phyloP scores from a whole-genome alignment of 2,113 vertebrate species.

The Dicrurus megarhynchus region DNA sequence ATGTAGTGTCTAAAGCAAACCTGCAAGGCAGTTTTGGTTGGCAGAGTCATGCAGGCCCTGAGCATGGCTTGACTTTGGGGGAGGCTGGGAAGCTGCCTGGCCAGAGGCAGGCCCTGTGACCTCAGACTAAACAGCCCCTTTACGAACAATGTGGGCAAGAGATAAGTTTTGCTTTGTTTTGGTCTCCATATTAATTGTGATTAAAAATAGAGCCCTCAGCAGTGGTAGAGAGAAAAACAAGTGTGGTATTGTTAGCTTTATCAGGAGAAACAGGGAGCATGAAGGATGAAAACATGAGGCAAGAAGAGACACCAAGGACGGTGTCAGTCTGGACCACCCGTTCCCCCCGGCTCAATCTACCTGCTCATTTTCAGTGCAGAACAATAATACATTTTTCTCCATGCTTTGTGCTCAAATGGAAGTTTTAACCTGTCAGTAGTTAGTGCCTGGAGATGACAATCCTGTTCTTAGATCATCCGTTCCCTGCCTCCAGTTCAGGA shows the following conservation, averaged over 20 bases:
- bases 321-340: background rate
- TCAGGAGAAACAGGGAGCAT: constrained; percentile 11
- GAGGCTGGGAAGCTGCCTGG: background rate
- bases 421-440: background rate
- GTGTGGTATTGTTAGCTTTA: constrained; percentile 22
- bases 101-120: background rate
- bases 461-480: background rate
- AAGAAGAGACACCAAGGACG: background rate
- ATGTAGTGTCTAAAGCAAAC: background rate
- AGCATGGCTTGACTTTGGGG: background rate
- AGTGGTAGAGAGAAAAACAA: constrained; percentile 27
- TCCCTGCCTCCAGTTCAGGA: background rate
- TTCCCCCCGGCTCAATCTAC: rapidly evolving
- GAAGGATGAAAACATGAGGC: constrained; percentile 25
- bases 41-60: background rate
- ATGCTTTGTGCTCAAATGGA: background rate
- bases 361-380: background rate
- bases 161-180: constrained; percentile 54
- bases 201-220: constrained; percentile 55
- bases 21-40: background rate
- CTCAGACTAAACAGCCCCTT: constrained; percentile 36
- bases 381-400: background rate
- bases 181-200: background rate
- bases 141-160: background rate
- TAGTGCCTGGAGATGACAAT: background rate